Base-by-base conservation (phyloP, 2,797 vertebrate genomes). In the Sebastes jordani region DNA sequence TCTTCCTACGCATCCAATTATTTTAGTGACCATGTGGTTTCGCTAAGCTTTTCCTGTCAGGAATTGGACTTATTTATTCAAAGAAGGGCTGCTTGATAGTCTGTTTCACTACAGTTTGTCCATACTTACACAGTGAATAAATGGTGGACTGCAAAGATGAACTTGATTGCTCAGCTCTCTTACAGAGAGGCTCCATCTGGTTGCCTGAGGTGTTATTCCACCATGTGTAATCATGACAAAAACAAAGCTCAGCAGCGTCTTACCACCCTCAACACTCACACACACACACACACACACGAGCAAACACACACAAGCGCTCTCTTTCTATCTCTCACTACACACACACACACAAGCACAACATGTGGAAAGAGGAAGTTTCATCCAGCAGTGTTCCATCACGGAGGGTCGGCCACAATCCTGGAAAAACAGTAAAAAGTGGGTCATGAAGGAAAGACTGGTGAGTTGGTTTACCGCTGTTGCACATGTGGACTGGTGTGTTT, bases 141-240 rank as follows among this genome's bases (percentile, higher is more conserved):
- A 85, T 38, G 56, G 49, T 76, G 58, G 18, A 81, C 77, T 80
- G 76, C 32, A 78, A 86, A 82, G 81, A 87, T 65, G 46, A 87
- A 74, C 83, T 71, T 78, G 73, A 90, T 82, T 85, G 83, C 80
- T 69, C 49, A 69, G 86, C 84, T 82, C 77, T 83, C 84, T 83
- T 82, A 91, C 78, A 75, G 74, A 87, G 84, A 88, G 84, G 85
- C 83, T 92, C 90, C 92, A 93, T 92, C 91, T 93, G 92, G 77
- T 82, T 84, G 83, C 92, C 89, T 68, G 32, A 87, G 80, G 90
- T 18, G 5, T 88, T 89, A 92, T 93, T 94, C 90, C 93, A 92
- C 86, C 82, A 83, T 89, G 88, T 91, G 90, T 92, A 92, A 93
- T 88, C 86, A 76, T 86, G 88, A 88, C 82, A 84, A 85, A 89